Base-by-base conservation (phyloP, 2,888 invertebrate species). In the Luperina nickerlii region DNA sequence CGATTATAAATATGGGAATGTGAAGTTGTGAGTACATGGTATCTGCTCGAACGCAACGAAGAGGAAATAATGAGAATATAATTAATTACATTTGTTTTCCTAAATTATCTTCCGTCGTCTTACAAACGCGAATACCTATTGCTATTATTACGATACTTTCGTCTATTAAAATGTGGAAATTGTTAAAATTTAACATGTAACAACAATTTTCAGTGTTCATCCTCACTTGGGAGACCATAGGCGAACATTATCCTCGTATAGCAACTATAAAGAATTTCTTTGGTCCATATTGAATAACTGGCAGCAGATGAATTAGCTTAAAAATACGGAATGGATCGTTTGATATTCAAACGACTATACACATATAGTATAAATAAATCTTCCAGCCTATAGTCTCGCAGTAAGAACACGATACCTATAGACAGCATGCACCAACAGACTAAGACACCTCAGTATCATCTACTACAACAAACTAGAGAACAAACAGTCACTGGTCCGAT, bases 401-500 rank as follows among this genome's bases (percentile, higher is more conserved):
- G 90, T 79, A 71, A 77, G 83, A 88, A 92, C 90, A 91, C 91
- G 89, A 91, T 88, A 84, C 89, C 90, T 94, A 92, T 90, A 93
- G 92, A 92, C 91, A 92, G 92, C 93, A 95, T 94, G 94, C 95
- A 96, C 95, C 95, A 96, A 96, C 96, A 94, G 94, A 94, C 96
- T 96, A 96, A 95, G 95, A 96, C 94, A 95, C 95, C 92, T 95
- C 93, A 94, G 93, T 94, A 95, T 92, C 91, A 91, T 93, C 96
- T 96, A 96, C 94, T 83, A 93, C 94, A 95, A 95, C 94, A 94
- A 92, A 94, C 94, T 94, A 94, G 90, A 93, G 95, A 95, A 94
- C 94, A 94, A 95, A 95, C 95, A 94, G 92, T 94, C 94, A 95
- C 94, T 96, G 96, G 96, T 96, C 96, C 95, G 93, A 94, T 92